Evolutionary conservation across 2,888 invertebrate species (phyloP).

Genomic region (Trisateles emortualis): DNA sequence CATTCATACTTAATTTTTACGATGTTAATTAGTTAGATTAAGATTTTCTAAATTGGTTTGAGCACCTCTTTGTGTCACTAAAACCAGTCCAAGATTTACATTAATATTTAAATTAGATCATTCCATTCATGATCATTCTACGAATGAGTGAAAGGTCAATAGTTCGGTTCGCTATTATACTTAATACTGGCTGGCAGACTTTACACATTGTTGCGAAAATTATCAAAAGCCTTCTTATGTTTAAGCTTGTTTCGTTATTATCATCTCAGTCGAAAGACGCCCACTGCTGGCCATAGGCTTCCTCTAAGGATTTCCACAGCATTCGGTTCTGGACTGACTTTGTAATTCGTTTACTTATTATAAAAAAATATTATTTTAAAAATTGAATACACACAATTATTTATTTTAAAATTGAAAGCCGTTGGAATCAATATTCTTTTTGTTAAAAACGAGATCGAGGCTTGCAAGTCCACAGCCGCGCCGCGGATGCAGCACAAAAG

Average conservation of each 20-base stretch:
- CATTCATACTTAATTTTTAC: conserved; percentile 1
- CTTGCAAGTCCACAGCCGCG: conserved; percentile 19
- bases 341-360: no score
- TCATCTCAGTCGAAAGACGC: no score
- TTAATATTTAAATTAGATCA: not conserved
- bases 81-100: not conserved
- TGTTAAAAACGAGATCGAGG: conserved; percentile 10
- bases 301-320: no score
- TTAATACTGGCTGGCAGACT: no score
- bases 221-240: no score
- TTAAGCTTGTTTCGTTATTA: no score
- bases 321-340: no score
- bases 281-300: no score
- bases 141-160: not conserved
- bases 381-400: not conserved
- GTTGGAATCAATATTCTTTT: conserved; percentile 5
- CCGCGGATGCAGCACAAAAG: conserved; percentile 64
- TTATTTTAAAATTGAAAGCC: not conserved
- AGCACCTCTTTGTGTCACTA: not conserved
- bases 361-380: not conserved
- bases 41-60: not conserved
- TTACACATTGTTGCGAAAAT: no score
- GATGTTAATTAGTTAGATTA: not conserved
- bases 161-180: no score
- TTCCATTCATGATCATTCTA: not conserved